Evolutionary conservation across 92 coral and sea anemone species (phyloP).

Genomic region (Porites divaricata): DNA sequence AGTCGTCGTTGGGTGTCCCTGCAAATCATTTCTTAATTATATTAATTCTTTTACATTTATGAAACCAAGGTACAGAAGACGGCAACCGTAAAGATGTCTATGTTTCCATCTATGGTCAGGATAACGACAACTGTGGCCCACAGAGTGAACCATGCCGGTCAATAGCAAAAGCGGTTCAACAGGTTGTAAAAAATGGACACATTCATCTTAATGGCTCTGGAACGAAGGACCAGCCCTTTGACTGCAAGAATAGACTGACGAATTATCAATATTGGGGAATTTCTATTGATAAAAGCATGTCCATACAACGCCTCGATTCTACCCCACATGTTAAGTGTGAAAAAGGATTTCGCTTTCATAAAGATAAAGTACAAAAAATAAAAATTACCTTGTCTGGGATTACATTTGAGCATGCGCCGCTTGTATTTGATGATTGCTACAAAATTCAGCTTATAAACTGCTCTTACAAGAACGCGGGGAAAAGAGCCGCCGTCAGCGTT

Average conservation of each 20-base stretch:
- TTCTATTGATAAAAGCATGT: conserved; percentile 36
- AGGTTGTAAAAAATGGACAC: conserved; percentile 22
- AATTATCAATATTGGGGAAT: conserved; percentile 39
- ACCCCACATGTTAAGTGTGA: conserved; percentile 17
- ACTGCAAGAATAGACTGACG: conserved; percentile 40
- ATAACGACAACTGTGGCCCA: conserved; percentile 31
- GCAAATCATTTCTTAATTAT: not conserved
- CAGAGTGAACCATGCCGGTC: conserved; percentile 48
- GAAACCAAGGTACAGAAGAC: conserved; percentile 16
- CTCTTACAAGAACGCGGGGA: conserved; percentile 6
- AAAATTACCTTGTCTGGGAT: conserved; percentile 22
- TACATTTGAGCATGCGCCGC: conserved; percentile 26
- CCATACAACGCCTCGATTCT: conserved; percentile 9
- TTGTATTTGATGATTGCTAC: conserved; percentile 19
- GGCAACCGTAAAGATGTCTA: conserved; percentile 1
- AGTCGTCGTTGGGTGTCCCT: not conserved
- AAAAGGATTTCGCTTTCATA: conserved; percentile 25
- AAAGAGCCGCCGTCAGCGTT: conserved; percentile 2
- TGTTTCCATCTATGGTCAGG: conserved; percentile 50
- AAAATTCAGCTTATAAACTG: conserved; percentile 22
- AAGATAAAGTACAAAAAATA: not conserved
- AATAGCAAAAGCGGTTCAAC: conserved; percentile 48
- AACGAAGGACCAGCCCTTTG: conserved; percentile 54
- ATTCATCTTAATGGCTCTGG: conserved; percentile 70
- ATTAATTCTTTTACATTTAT: not conserved